Evolutionary conservation across 2,797 vertebrate species (phyloP), one percentile per base, ranked within the genome.

Genomic region (Sphenopsis melanotis): DNA sequence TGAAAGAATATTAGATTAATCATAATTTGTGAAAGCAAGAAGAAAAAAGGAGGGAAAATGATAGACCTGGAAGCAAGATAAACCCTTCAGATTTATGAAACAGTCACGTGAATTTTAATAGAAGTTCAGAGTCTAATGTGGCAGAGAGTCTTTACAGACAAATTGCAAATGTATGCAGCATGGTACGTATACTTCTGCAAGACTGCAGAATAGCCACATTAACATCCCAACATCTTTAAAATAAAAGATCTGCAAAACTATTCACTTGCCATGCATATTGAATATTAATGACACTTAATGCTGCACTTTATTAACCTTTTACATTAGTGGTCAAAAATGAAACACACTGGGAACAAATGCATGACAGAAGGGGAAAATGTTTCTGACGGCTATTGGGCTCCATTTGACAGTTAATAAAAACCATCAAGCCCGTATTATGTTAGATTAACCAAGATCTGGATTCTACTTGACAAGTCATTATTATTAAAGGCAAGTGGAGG

Each of bases 401-500:
- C 92, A 96, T 97, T 95, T 97, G 97, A 97, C 97, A 98, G 97
- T 97, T 98, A 97, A 98, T 98, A 98, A 98, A 98, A 98, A 84
- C 65, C 92, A 98, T 98, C 98, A 97, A 98, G 96, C 97, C 95
- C 69, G 11, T 96, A 97, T 98, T 98, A 97, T 95, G 96, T 98
- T 97, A 98, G 95, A 98, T 98, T 98, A 98, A 95, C 95, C 39
- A 91, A 96, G 97, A 98, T 98, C 95, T 96, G 97, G 91, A 98
- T 98, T 98, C 97, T 95, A 97, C 97, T 98, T 98, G 97, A 98
- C 98, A 98, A 98, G 97, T 96, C 97, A 98, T 98, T 98, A 98
- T 98, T 98, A 98, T 98, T 98, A 98, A 98, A 98, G 98, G 97
- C 97, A 98, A 98, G 96, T 97, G 96, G 97, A 98, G 97, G 97